phyloP scores from a whole-genome alignment of 2,113 vertebrate genomes.

The Pipra filicauda region DNA sequence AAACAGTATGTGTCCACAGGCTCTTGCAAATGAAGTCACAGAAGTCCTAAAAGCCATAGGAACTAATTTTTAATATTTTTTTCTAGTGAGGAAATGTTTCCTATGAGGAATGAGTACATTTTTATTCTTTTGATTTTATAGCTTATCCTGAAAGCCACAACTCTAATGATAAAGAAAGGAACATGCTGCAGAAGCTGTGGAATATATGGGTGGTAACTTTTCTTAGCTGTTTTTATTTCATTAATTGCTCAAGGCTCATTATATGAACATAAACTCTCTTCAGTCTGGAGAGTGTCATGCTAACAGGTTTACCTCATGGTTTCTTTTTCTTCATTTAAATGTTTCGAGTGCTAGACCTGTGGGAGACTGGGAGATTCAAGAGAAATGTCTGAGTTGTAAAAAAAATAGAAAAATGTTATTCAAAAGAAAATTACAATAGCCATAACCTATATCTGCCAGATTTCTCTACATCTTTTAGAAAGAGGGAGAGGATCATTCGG shows the following conservation, averaged over 20 bases:
- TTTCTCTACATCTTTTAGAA: neutral
- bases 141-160: neutral
- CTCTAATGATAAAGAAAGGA: neutral
- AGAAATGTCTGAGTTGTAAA: neutral
- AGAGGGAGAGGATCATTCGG: neutral
- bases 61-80: neutral
- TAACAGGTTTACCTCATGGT: neutral
- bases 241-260: slow-evolving; percentile 24
- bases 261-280: neutral
- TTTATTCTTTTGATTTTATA: neutral
- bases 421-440: neutral
- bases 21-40: neutral
- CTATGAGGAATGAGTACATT: neutral
- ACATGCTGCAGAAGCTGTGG: neutral
- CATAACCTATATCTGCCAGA: neutral
- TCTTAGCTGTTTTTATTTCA: neutral
- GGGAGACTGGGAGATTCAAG: neutral
- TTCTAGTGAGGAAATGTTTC: neutral
- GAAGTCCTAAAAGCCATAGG: neutral
- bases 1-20: neutral
- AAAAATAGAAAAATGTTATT: neutral
- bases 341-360: neutral
- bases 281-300: neutral
- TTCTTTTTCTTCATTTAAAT: slow-evolving; percentile 1
- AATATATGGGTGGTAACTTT: neutral